phyloP scores from a whole-genome alignment of 2,888 invertebrate species.

The Apotomis capreana region DNA sequence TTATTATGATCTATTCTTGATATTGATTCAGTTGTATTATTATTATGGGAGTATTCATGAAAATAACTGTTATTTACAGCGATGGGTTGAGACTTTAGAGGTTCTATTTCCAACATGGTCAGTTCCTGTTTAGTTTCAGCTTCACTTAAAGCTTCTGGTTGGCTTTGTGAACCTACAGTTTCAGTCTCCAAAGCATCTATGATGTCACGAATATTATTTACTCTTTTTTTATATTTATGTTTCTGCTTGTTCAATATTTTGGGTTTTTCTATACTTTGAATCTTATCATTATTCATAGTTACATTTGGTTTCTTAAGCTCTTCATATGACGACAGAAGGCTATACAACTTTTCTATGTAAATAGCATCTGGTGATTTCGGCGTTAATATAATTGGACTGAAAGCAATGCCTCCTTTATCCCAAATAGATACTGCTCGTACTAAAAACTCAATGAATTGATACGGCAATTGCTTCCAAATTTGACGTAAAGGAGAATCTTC shows the following conservation, averaged over 20 bases:
- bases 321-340: constrained; percentile 57
- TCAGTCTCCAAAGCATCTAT: constrained; percentile 66
- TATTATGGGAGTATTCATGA: constrained; percentile 1
- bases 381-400: constrained; percentile 67
- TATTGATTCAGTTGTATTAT: not conserved
- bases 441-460: constrained; percentile 64
- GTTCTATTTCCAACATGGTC: constrained; percentile 16
- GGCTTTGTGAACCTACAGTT: constrained; percentile 46
- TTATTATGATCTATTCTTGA: constrained; percentile 27
- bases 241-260: constrained; percentile 34
- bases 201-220: constrained; percentile 74
- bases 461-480: constrained; percentile 63
- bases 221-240: constrained; percentile 51
- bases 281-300: constrained; percentile 28
- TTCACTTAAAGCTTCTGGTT: constrained; percentile 56
- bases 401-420: constrained; percentile 74
- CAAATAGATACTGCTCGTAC: constrained; percentile 69
- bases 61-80: constrained; percentile 2
- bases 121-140: constrained; percentile 56
- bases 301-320: constrained; percentile 30
- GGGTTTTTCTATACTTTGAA: constrained; percentile 38
- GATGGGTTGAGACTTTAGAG: not conserved
- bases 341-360: constrained; percentile 63
- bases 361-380: constrained; percentile 56
- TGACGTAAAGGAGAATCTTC: constrained; percentile 66